Evolutionary conservation across 2,797 vertebrate species (phyloP).

Genomic region (Manis javanica): DNA sequence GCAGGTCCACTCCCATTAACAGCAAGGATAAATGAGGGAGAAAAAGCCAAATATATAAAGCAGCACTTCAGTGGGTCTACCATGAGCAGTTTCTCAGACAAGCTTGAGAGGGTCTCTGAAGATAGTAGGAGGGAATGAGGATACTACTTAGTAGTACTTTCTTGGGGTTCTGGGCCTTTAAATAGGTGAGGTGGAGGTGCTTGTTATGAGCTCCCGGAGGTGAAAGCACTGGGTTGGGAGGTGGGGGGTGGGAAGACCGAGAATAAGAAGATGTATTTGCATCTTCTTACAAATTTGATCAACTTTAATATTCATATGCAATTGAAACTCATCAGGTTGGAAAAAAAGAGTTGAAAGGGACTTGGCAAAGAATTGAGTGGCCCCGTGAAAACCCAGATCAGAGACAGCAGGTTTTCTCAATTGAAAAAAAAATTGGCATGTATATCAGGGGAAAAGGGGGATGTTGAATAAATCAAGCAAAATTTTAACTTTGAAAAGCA

Average conservation of each 20-base stretch:
- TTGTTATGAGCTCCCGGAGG: background rate
- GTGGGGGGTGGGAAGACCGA: background rate
- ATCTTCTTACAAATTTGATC: background rate
- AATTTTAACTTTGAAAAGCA: constrained; percentile 66
- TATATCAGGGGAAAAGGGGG: background rate
- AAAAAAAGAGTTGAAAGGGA: constrained; percentile 34
- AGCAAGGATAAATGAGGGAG: background rate
- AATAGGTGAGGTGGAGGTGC: background rate
- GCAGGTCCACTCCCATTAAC: rapidly evolving
- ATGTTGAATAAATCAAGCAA: constrained; percentile 56
- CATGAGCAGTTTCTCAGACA: background rate
- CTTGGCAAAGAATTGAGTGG: constrained; percentile 34
- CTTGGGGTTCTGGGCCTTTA: background rate
- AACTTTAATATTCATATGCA: constrained; percentile 30
- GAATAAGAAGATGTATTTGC: background rate
- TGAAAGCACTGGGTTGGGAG: background rate
- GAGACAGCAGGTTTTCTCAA: constrained; percentile 62
- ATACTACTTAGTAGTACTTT: rapidly evolving
- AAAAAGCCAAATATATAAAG: background rate
- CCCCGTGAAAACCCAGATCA: constrained; percentile 18
- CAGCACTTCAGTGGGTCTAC: background rate
- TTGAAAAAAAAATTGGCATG: constrained; percentile 17
- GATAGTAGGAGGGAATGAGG: background rate
- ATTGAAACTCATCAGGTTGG: constrained; percentile 34
- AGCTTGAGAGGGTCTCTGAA: background rate